phyloP scores from a whole-genome alignment of 1,140 invertebrate genomes.

The Nilaparvata lugens region DNA sequence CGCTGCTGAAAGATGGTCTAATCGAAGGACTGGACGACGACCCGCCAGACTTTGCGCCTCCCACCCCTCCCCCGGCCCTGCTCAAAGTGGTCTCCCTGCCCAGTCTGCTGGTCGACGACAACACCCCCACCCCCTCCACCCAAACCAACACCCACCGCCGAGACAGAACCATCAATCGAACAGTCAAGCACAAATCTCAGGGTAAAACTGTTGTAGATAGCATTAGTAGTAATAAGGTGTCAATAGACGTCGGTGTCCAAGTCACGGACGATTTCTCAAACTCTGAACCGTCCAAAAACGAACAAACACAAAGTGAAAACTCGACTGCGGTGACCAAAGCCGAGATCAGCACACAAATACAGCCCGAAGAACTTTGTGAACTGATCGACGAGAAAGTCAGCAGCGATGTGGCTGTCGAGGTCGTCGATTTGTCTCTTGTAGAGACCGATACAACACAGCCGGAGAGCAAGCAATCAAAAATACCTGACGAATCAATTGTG shows the following conservation, averaged over 20 bases:
- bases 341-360: too few species aligned
- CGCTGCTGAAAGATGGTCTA: conserved; percentile 56
- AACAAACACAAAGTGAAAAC: too few species aligned
- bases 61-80: conserved; percentile 49
- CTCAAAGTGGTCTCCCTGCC: conserved; percentile 57
- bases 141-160: background rate
- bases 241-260: conserved; percentile 21
- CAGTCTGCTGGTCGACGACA: conserved; percentile 35
- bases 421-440: too few species aligned
- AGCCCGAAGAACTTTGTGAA: too few species aligned
- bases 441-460: too few species aligned
- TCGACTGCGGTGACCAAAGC: too few species aligned
- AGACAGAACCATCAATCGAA: background rate
- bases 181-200: conserved; percentile 3
- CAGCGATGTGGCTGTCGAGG: too few species aligned
- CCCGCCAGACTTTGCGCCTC: conserved; percentile 40
- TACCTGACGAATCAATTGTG: too few species aligned
- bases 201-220: conserved; percentile 5
- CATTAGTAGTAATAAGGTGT: background rate
- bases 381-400: too few species aligned
- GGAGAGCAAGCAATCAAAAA: too few species aligned
- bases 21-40: conserved; percentile 43
- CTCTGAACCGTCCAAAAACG: background rate
- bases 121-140: too few species aligned
- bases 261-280: conserved; percentile 13